phyloP scores from a whole-genome alignment of 2,113 vertebrate species.

The Mola mola region DNA sequence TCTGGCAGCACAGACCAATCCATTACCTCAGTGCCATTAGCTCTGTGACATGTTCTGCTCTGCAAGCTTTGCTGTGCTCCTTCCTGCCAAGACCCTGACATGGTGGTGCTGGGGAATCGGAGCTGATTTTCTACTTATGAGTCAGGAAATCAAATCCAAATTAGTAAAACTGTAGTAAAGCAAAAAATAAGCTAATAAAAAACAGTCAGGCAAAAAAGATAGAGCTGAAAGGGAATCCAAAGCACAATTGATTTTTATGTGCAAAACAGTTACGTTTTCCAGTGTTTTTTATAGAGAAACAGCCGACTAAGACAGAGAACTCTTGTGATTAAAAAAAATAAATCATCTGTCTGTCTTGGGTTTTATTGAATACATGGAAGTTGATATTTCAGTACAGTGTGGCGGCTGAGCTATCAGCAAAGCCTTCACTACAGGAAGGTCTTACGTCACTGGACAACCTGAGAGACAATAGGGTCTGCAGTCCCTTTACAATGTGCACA shows the following conservation, averaged over 20 bases:
- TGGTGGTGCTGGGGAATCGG: slow-evolving; percentile 21
- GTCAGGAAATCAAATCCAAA: slow-evolving; percentile 26
- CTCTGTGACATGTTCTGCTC: slow-evolving; percentile 62
- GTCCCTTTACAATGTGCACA: slow-evolving; percentile 61
- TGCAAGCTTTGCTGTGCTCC: slow-evolving; percentile 31
- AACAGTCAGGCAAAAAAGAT: slow-evolving; percentile 8
- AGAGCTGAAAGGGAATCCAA: slow-evolving; percentile 17
- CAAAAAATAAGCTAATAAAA: not conserved
- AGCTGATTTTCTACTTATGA: slow-evolving; percentile 38
- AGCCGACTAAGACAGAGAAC: slow-evolving; percentile 33
- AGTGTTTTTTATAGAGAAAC: slow-evolving; percentile 45
- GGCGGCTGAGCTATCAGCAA: slow-evolving; percentile 62
- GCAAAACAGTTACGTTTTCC: slow-evolving; percentile 19
- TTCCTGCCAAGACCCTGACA: slow-evolving; percentile 36
- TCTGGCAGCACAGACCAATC: slow-evolving; percentile 69
- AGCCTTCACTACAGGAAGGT: slow-evolving; percentile 77
- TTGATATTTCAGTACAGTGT: slow-evolving; percentile 61
- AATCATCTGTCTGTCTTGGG: slow-evolving; percentile 57
- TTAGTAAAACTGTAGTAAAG: not conserved
- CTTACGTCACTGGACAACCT: slow-evolving; percentile 55
- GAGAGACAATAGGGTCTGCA: slow-evolving; percentile 67
- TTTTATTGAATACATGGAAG: slow-evolving; percentile 76
- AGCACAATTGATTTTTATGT: slow-evolving; percentile 41
- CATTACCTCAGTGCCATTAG: slow-evolving; percentile 71
- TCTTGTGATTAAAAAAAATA: too few relatives aligned